These are phyloP conservation scores for Andrena marginata DNA, from an alignment of 2,888 invertebrate species.

Conservation along the genomic window DNA sequence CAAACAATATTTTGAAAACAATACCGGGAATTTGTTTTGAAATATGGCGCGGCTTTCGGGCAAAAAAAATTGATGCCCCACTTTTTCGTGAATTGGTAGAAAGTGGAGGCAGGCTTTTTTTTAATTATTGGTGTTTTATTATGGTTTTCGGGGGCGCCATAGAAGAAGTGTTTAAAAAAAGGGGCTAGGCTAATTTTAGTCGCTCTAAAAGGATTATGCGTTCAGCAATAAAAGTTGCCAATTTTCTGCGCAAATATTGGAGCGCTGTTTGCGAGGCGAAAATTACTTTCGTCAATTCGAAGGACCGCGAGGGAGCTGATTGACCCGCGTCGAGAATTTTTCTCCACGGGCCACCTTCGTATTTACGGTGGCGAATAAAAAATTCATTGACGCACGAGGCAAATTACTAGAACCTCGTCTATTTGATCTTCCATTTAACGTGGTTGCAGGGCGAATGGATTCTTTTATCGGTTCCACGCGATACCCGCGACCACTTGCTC, in stretches of 20 bases:
- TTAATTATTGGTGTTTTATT: too few relatives aligned
- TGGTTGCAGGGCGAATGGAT: not conserved
- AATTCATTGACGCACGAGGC: conserved; percentile 30
- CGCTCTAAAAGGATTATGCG: not conserved
- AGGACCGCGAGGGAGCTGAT: not conserved
- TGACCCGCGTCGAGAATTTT: not conserved
- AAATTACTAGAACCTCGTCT: not conserved
- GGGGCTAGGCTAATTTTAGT: not conserved
- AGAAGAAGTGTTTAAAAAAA: not conserved
- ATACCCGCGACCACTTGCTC: not conserved
- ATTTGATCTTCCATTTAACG: conserved; percentile 36
- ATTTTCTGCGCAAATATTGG: conserved; percentile 16
- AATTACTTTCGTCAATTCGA: not conserved
- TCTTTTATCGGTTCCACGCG: conserved; percentile 10
- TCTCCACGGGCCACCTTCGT: not conserved
- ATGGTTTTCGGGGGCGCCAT: too few relatives aligned
- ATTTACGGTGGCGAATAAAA: conserved; percentile 11
- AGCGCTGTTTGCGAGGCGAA: not conserved
- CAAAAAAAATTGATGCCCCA: too few relatives aligned
- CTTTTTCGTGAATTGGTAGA: too few relatives aligned
- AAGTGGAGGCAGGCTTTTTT: too few relatives aligned
- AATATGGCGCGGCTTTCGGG: too few relatives aligned
- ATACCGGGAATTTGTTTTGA: too few relatives aligned
- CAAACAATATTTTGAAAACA: too few relatives aligned
- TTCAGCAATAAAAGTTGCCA: not conserved